Percentiles rank a stretch among this genome's conserved stretches.
Evolutionary conservation across 2,888 invertebrate species (phyloP).

Genomic region (Heterodera filipjevi): DNA sequence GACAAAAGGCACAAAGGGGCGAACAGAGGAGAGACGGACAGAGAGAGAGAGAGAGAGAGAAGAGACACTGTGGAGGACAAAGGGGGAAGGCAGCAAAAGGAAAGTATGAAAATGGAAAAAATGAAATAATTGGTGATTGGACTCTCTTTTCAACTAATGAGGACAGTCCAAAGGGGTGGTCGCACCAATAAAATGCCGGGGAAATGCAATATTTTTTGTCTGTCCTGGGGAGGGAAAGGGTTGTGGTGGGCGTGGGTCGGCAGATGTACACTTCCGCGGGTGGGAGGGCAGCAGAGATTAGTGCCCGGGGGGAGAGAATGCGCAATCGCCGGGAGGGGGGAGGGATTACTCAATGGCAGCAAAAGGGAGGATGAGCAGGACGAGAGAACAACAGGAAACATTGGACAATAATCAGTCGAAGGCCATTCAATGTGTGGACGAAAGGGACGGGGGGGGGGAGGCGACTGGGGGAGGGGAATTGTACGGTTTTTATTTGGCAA

Average conservation of each 20-base stretch:
- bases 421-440: neutral
- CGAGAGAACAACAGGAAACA: neutral
- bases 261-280: neutral
- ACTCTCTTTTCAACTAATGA: neutral
- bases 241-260: neutral
- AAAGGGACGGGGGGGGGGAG: neutral
- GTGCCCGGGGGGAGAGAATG: neutral
- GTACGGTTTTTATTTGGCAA: slow-evolving; percentile 2
- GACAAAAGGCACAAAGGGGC: neutral
- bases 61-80: too few relatives aligned
- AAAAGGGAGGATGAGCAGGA: neutral
- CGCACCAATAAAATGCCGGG: neutral
- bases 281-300: neutral
- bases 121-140: neutral
- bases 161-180: neutral
- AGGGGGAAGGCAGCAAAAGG: neutral
- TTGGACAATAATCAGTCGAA: neutral
- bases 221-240: neutral
- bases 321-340: neutral
- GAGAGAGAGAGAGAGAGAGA: too few relatives aligned
- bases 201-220: neutral
- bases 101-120: neutral
- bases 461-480: too few relatives aligned
- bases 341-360: neutral
- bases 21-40: too few relatives aligned